These are phyloP conservation scores for Escarpia spicata DNA, from an alignment of 2,888 invertebrate genomes.

Conservation along the genomic window DNA sequence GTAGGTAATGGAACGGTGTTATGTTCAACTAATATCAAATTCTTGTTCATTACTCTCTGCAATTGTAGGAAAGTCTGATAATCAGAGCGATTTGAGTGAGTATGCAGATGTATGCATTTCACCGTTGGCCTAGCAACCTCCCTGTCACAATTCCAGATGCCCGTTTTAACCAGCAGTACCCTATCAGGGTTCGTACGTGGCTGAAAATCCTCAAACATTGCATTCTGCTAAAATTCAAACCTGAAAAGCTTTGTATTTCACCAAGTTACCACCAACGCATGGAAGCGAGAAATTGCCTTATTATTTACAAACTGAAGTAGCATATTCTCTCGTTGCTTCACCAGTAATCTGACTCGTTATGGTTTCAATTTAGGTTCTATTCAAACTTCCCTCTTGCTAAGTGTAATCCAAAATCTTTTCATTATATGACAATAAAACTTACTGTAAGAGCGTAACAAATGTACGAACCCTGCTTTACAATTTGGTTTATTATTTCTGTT, in stretches of 20 bases:
- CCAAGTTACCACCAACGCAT: not conserved
- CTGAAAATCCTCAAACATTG: not conserved
- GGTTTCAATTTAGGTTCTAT: not conserved
- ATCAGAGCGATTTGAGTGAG: conserved; percentile 13
- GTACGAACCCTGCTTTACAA: conserved; percentile 2
- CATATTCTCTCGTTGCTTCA: not conserved
- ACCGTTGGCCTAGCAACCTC: conserved; percentile 7
- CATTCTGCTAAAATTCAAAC: not conserved
- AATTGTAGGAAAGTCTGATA: conserved; percentile 16
- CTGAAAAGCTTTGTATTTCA: not conserved
- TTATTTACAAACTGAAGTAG: not conserved
- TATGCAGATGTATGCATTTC: not conserved
- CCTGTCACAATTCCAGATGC: not conserved
- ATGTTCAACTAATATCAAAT: not conserved
- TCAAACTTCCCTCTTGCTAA: not conserved
- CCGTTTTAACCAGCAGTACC: not conserved
- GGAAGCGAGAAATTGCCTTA: not conserved
- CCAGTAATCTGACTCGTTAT: not conserved
- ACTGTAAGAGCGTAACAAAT: not conserved
- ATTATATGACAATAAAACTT: not conserved
- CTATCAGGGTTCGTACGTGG: not conserved
- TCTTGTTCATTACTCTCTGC: conserved; percentile 1
- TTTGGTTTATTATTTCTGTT: not conserved
- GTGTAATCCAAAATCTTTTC: not conserved
- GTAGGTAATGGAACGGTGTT: not conserved